phyloP scores from a whole-genome alignment of 2,113 vertebrate genomes.

The Ophiodon elongatus region DNA sequence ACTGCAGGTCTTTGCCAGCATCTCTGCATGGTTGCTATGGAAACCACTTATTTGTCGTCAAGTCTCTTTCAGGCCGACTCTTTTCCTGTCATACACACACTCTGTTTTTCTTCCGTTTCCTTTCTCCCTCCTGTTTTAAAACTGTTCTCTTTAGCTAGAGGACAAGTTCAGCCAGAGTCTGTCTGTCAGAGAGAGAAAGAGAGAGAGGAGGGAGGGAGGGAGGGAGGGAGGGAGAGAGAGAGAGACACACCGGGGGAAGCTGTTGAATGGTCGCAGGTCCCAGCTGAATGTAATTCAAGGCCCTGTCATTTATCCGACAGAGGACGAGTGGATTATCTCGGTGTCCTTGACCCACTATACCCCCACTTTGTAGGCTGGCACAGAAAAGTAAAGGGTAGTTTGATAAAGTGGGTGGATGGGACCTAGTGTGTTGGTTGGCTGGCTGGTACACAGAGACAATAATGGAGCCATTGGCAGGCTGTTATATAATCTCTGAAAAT shows the following conservation, averaged over 20 bases:
- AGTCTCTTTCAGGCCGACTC: slow-evolving; percentile 38
- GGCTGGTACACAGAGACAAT: slow-evolving; percentile 24
- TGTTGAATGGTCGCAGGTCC: slow-evolving; percentile 41
- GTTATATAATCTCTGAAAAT: slow-evolving; percentile 59
- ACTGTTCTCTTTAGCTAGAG: neutral
- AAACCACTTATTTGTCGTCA: slow-evolving; percentile 58
- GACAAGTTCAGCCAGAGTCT: slow-evolving; percentile 38
- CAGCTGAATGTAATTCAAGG: slow-evolving; percentile 65
- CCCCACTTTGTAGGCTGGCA: slow-evolving; percentile 27
- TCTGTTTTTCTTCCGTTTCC: slow-evolving; percentile 26
- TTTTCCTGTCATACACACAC: neutral
- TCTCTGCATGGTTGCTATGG: slow-evolving; percentile 72
- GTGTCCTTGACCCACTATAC: slow-evolving; percentile 66
- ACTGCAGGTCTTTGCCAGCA: slow-evolving; percentile 53
- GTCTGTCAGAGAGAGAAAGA: slow-evolving; percentile 1
- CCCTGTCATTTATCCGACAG: slow-evolving; percentile 50
- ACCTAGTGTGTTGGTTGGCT: slow-evolving; percentile 36
- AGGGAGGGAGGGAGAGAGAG: neutral
- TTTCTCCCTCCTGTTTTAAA: slow-evolving; percentile 14
- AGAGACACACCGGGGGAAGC: neutral
- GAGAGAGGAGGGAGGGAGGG: neutral
- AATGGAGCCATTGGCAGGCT: slow-evolving; percentile 26
- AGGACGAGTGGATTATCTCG: slow-evolving; percentile 58
- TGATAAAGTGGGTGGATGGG: slow-evolving; percentile 26
- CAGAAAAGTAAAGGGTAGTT: slow-evolving; percentile 40